Percentiles rank a stretch among this genome's conserved stretches.
Evolutionary conservation across 2,797 vertebrate species (phyloP).

Genomic region (Onychomys torridus): DNA sequence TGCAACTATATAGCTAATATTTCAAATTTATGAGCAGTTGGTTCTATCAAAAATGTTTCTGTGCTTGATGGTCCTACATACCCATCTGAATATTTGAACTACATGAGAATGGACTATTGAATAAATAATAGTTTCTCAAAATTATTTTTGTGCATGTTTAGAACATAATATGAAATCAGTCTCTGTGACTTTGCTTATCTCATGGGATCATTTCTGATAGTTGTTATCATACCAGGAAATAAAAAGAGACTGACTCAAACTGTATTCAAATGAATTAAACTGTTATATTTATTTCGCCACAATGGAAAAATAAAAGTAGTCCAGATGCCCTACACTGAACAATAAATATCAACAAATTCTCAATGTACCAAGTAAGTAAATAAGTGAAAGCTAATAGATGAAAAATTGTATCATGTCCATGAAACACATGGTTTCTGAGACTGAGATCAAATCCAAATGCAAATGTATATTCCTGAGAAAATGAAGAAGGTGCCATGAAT

Average conservation of each 20-base stretch:
- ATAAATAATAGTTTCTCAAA: slow-evolving; percentile 74
- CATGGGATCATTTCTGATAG: slow-evolving; percentile 46
- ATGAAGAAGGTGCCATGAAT: neutral
- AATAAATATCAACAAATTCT: neutral
- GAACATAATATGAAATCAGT: slow-evolving; percentile 61
- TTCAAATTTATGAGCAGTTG: slow-evolving; percentile 66
- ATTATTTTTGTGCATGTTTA: slow-evolving; percentile 62
- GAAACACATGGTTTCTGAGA: neutral
- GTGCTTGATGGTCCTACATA: slow-evolving; percentile 23
- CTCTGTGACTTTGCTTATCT: slow-evolving; percentile 57
- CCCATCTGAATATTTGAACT: slow-evolving; percentile 58
- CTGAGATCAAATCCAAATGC: neutral
- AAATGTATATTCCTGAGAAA: neutral
- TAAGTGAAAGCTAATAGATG: neutral
- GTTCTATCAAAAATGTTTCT: slow-evolving; percentile 67
- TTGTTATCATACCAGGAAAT: slow-evolving; percentile 40
- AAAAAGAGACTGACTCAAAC: slow-evolving; percentile 35
- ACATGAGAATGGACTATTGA: slow-evolving; percentile 63
- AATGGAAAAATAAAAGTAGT: neutral
- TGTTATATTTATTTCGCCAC: slow-evolving; percentile 10
- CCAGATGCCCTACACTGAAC: neutral
- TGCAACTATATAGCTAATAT: slow-evolving; percentile 24
- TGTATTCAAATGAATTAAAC: slow-evolving; percentile 30
- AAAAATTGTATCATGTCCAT: neutral
- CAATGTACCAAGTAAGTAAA: neutral